These are phyloP conservation scores for Chromobotia macracanthus DNA, from an alignment of 2,797 vertebrate genomes.

Conservation along the genomic window DNA sequence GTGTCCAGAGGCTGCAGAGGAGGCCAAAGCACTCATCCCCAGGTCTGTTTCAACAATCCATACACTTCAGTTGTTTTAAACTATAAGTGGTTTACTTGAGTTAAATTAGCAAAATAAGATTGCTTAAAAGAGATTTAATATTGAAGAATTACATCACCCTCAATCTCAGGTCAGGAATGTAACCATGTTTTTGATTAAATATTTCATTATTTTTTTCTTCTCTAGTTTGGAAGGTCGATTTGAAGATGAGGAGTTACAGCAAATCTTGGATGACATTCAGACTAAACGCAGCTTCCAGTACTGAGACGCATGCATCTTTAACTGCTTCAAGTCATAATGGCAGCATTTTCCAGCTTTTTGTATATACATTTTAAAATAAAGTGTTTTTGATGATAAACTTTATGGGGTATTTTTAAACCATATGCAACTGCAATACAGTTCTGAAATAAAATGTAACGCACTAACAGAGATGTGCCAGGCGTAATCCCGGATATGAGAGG, in stretches of 20 bases:
- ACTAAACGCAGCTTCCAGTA: conserved; percentile 98
- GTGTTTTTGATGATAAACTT: conserved; percentile 16
- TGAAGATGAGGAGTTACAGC: conserved; percentile 95
- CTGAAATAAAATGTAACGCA: too few species aligned
- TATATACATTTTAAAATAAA: conserved; percentile 10
- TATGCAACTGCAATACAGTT: not conserved
- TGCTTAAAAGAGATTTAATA: too few species aligned
- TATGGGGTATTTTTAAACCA: not conserved
- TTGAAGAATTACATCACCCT: too few species aligned
- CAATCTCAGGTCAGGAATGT: not conserved
- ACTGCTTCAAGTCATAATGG: not conserved
- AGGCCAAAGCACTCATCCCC: conserved; percentile 94
- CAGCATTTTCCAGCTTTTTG: not conserved
- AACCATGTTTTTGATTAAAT: not conserved
- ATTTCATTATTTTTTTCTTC: not conserved
- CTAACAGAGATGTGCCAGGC: too few species aligned
- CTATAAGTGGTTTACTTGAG: too few species aligned
- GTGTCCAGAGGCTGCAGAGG: conserved; percentile 94
- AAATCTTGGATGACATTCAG: conserved; percentile 97
- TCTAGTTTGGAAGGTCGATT: conserved; percentile 91
- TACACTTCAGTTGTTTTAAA: not conserved
- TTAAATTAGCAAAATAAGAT: too few species aligned
- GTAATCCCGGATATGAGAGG: too few species aligned
- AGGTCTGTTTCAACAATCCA: conserved; percentile 77
- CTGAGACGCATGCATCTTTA: conserved; percentile 63